These are phyloP conservation scores for Halichoeres trimaculatus DNA, from an alignment of 2,113 vertebrate genomes.

Conservation along the genomic window DNA sequence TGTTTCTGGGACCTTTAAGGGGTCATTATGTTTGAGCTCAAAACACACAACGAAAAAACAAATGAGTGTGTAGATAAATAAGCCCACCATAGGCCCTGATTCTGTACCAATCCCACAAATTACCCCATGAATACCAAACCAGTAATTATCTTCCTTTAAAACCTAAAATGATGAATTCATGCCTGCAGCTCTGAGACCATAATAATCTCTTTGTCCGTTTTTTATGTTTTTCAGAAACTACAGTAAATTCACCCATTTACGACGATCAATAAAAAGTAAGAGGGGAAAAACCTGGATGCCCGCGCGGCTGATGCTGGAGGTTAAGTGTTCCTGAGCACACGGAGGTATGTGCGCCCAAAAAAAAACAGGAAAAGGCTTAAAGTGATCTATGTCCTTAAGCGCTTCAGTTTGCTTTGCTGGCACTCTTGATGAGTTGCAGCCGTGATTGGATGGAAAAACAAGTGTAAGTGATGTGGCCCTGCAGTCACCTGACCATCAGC, in stretches of 20 bases:
- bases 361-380: background rate
- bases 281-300: constrained; percentile 31
- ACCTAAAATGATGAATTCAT: background rate
- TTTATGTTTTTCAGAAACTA: constrained; percentile 47
- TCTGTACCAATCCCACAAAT: background rate
- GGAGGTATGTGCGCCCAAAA: constrained; percentile 22
- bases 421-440: constrained; percentile 53
- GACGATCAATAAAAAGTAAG: constrained; percentile 51
- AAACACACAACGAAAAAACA: background rate
- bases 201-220: constrained; percentile 38
- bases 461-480: constrained; percentile 62
- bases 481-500: constrained; percentile 58
- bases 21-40: background rate
- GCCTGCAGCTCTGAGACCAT: constrained; percentile 18
- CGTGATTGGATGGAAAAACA: constrained; percentile 66
- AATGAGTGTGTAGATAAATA: background rate
- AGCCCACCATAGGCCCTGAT: background rate
- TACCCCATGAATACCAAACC: constrained; percentile 11
- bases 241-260: constrained; percentile 58
- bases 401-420: constrained; percentile 40
- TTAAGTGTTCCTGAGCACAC: constrained; percentile 62
- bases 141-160: constrained; percentile 28
- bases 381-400: constrained; percentile 65
- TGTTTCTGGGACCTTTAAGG: background rate
- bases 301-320: constrained; percentile 58